Evolutionary conservation across 2,888 invertebrate genomes (phyloP), one percentile per base, ranked within the genome.

Genomic region (Pristionchus maxplancki): DNA sequence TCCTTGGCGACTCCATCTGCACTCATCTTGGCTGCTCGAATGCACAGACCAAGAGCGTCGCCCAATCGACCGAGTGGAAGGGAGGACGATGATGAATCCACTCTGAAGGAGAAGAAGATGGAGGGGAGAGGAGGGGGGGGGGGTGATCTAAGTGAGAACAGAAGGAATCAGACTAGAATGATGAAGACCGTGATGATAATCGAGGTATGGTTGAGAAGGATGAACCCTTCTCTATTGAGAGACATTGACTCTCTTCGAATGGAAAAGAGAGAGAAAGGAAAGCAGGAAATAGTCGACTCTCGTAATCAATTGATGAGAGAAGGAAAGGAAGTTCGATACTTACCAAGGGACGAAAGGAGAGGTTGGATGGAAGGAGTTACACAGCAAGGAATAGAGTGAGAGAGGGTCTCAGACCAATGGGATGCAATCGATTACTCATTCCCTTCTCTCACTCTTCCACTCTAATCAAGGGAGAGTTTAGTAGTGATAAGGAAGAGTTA

Each of bases 21-120:
- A 20, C 62, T 28, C 89, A 86, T 87, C 24, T 84, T 67, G 24
- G 71, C 89, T 82, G 67, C 87, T 87, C 91, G 90, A 81, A 94
- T 91, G 90, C 93, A 94, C 84, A 91, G 89, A 82, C 93, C 91
- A 87, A 94, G 89, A 83, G 94, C 92, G 91, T 94, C 94, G 74
- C 92, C 91, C 82, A 94, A 89, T 83, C 93, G 91, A 89, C 93
- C 89, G 86, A 89, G 31, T 50, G 85, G 74, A 58, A 64, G 83
- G 58, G 67, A 28, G 28, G 64, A 64, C 37, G 64, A 64, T 58
- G 89, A 74, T 11, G 81, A 90, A 81, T 89, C 64, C 83, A 82
- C 82, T 48, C 82, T 82, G 82, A 28, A 82, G n/a, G 50, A 20
- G 48, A 40, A 17, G 15, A 44, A 83, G 28, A 83, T 34, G 83